These are phyloP conservation scores for Rhopalosiphum nymphaeae DNA, from an alignment of 2,888 invertebrate genomes.

Conservation along the genomic window DNA sequence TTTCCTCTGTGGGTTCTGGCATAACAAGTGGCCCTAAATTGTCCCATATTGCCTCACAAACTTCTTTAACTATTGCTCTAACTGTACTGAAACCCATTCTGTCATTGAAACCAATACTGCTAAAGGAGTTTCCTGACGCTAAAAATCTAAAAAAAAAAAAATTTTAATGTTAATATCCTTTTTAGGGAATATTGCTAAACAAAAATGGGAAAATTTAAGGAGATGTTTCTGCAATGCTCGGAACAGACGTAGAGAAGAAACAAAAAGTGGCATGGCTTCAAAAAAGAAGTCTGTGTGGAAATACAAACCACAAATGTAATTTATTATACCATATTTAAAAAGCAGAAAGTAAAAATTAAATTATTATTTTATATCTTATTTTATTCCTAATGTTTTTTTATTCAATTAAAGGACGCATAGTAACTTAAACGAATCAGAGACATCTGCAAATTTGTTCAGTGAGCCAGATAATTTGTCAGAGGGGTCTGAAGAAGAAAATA, in stretches of 20 bases:
- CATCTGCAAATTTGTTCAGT: slow-evolving; percentile 38
- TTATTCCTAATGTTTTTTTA: slow-evolving; percentile 39
- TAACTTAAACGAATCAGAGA: slow-evolving; percentile 44
- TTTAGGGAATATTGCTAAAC: slow-evolving; percentile 41
- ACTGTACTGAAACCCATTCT: slow-evolving; percentile 67
- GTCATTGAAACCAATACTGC: slow-evolving; percentile 66
- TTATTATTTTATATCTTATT: slow-evolving; percentile 26
- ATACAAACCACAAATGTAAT: slow-evolving; percentile 41
- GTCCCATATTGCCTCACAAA: slow-evolving; percentile 59
- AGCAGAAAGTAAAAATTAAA: slow-evolving; percentile 36
- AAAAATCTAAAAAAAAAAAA: slow-evolving; percentile 66
- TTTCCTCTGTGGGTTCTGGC: slow-evolving; percentile 41
- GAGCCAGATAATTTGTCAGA: slow-evolving; percentile 27
- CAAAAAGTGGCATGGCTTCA: slow-evolving; percentile 6
- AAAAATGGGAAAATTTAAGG: slow-evolving; percentile 30
- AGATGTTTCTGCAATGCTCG: slow-evolving; percentile 45
- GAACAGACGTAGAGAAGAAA: slow-evolving; percentile 27
- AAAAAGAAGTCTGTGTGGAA: slow-evolving; percentile 35
- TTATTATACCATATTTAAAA: slow-evolving; percentile 38
- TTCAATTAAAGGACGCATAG: slow-evolving; percentile 38
- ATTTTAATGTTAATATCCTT: slow-evolving; percentile 32
- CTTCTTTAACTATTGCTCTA: slow-evolving; percentile 67
- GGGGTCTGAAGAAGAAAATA: slow-evolving; percentile 46
- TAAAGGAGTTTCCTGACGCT: slow-evolving; percentile 66
- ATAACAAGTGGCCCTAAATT: slow-evolving; percentile 14